These are phyloP conservation scores for Heliconius eleuchia DNA, from an alignment of 1,140 invertebrate genomes.

Conservation along the genomic window DNA sequence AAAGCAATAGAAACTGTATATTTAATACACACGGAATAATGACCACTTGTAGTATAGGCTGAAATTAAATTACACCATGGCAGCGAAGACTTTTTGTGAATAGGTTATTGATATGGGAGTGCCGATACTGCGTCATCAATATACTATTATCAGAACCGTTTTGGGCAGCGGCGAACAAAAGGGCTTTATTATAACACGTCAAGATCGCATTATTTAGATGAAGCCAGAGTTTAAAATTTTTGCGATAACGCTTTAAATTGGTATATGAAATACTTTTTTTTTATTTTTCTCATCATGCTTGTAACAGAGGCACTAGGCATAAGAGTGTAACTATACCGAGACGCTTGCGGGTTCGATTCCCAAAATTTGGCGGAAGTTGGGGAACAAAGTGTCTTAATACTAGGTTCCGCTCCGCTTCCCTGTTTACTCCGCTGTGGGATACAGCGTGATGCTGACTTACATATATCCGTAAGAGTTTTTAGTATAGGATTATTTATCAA, in stretches of 20 bases:
- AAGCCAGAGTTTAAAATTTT: conserved; percentile 43
- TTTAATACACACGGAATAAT: conserved; percentile 53
- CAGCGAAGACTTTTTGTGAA: conserved; percentile 65
- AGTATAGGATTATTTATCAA: too few species aligned
- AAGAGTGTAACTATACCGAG: too few species aligned
- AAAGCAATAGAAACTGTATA: conserved; percentile 43
- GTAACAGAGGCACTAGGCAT: not conserved
- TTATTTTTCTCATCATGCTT: not conserved
- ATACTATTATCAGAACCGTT: conserved; percentile 47
- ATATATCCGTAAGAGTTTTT: too few species aligned
- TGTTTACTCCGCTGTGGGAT: too few species aligned
- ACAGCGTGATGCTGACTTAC: too few species aligned
- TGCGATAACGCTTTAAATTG: conserved; percentile 34
- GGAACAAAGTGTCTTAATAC: too few species aligned
- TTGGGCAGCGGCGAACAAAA: conserved; percentile 46
- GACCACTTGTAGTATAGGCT: conserved; percentile 69
- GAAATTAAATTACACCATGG: conserved; percentile 73
- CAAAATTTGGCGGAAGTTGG: too few species aligned
- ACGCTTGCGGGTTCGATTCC: too few species aligned
- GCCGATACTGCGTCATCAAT: conserved; percentile 68
- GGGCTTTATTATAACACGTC: conserved; percentile 47
- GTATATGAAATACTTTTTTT: conserved; percentile 3
- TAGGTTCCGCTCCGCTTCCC: too few species aligned
- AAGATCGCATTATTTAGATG: conserved; percentile 42
- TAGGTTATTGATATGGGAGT: conserved; percentile 74